Percentiles rank a stretch among this genome's conserved stretches.
Conservation (phyloP, 2,113 vertebrate genomes). For the Corythaeola cristata region DNA sequence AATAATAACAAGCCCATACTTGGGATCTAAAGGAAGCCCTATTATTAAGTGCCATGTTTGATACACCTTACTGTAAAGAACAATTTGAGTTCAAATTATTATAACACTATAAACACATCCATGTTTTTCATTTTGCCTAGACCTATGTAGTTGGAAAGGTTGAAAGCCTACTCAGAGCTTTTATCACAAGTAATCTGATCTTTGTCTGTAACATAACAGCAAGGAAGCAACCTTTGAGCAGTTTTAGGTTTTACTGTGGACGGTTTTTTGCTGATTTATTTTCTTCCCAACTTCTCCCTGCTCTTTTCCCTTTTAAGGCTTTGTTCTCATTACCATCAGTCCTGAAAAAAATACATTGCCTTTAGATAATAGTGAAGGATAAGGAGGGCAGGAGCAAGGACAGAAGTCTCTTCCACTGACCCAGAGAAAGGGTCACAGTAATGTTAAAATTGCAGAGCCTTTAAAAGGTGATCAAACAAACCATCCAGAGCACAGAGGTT, state of each 20-base stretch:
- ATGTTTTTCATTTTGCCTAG: background rate
- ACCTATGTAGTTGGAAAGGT: background rate
- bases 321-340: background rate
- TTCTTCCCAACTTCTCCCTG: background rate
- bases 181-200: background rate
- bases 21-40: background rate
- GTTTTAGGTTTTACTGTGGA: background rate
- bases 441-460: background rate
- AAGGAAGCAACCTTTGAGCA: background rate
- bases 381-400: background rate
- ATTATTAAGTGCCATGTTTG: background rate
- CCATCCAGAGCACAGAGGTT: background rate
- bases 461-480: constrained; percentile 35
- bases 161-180: background rate
- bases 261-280: background rate
- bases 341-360: background rate
- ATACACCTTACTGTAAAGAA: background rate
- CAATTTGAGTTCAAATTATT: background rate
- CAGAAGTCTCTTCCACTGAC: background rate
- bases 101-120: background rate
- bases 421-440: background rate
- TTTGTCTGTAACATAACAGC: background rate
- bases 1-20: background rate
- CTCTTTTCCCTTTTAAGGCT: background rate
- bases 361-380: background rate